Conservation (phyloP, 2,113 vertebrate species). For the Silurus asotus region DNA sequence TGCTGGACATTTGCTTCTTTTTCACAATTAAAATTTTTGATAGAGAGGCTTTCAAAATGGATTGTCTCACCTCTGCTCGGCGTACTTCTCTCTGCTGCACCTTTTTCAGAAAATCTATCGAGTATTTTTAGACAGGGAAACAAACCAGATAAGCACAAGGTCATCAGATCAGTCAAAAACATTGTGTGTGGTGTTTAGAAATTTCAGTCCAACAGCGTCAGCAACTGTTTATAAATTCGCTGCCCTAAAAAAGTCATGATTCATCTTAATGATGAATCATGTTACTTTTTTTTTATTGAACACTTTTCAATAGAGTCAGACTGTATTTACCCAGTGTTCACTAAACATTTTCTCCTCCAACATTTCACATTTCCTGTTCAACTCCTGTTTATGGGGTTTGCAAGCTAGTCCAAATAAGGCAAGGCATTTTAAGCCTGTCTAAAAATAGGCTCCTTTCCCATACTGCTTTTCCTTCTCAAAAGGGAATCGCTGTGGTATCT, state of each 20-base stretch:
- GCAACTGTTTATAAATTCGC: background rate
- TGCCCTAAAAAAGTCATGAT: background rate
- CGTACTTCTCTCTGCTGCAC: slow-evolving; percentile 65
- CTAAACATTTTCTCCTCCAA: slow-evolving; percentile 44
- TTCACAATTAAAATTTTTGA: background rate
- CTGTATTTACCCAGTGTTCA: background rate
- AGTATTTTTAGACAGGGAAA: slow-evolving; percentile 35
- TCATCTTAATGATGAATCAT: background rate
- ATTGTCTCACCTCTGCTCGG: slow-evolving; percentile 67
- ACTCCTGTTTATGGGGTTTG: slow-evolving; percentile 59
- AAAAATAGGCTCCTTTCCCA: slow-evolving; percentile 71
- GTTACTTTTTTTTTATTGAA: no score
- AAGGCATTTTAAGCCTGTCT: slow-evolving; percentile 71
- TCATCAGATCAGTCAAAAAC: slow-evolving; percentile 17
- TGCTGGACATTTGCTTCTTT: background rate
- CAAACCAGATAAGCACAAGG: background rate
- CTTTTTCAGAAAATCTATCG: slow-evolving; percentile 72
- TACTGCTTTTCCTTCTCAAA: slow-evolving; percentile 57
- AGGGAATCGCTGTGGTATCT: slow-evolving; percentile 31
- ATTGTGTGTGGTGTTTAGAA: background rate
- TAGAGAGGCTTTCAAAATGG: background rate
- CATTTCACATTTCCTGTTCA: slow-evolving; percentile 56
- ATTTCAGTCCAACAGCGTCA: background rate
- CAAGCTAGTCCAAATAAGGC: slow-evolving; percentile 75
- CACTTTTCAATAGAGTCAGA: background rate